Percentiles rank a stretch among this genome's conserved stretches.
Evolutionary conservation across 2,797 vertebrate species (phyloP).

Genomic region (Girardinus metallicus): DNA sequence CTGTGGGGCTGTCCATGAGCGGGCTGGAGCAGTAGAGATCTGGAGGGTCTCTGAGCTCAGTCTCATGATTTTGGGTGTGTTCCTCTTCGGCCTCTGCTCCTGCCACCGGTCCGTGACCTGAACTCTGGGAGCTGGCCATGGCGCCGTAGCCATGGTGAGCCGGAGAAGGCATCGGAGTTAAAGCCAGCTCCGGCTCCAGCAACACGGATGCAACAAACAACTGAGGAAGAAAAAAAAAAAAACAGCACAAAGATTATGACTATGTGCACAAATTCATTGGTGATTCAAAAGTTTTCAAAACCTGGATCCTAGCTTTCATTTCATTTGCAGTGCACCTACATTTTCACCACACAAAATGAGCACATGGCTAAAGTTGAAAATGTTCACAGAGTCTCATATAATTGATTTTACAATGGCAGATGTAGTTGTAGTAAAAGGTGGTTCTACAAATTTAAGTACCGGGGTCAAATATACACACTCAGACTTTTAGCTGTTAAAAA

Average conservation of each 20-base stretch:
- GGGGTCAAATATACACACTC: neutral
- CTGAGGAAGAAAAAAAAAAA: constrained; percentile 71
- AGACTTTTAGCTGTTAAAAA: neutral
- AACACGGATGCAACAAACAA: constrained; percentile 94
- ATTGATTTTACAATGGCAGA: neutral
- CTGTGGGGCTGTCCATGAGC: constrained; percentile 83
- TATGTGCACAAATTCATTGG: neutral
- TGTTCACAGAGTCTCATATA: neutral
- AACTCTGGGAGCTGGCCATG: constrained; percentile 87
- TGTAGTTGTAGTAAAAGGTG: neutral
- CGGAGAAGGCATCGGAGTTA: constrained; percentile 92
- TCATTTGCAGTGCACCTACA: neutral
- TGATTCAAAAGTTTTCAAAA: neutral
- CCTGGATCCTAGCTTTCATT: neutral
- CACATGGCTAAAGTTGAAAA: neutral
- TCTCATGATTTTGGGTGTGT: constrained; percentile 73
- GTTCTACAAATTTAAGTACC: neutral
- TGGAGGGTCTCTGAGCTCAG: constrained; percentile 79
- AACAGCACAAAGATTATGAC: constrained; percentile 34
- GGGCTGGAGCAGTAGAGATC: constrained; percentile 80
- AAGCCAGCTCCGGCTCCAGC: constrained; percentile 91
- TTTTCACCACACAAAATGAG: neutral
- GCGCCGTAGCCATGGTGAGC: constrained; percentile 93
- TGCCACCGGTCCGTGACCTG: constrained; percentile 69
- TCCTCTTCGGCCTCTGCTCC: constrained; percentile 78